Conservation (phyloP, 1,140 invertebrate genomes). For the Drosophila prosaltans region DNA sequence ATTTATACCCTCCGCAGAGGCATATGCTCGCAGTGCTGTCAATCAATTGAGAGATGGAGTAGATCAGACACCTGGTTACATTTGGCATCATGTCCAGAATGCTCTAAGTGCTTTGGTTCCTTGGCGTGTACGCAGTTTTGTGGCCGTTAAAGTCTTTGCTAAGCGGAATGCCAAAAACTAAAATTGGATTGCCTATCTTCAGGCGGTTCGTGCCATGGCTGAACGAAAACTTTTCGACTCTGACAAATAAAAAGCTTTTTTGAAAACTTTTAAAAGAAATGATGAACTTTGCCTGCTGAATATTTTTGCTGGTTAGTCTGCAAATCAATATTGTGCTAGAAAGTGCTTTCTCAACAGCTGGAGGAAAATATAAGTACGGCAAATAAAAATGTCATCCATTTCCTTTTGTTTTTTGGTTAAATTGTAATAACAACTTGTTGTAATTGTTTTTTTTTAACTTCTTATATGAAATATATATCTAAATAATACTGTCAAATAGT, state of each 20-base stretch:
- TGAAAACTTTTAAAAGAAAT: background rate
- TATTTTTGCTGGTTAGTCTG: conserved; percentile 13
- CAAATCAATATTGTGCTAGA: conserved; percentile 24
- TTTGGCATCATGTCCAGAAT: conserved; percentile 89
- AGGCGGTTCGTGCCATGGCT: conserved; percentile 18
- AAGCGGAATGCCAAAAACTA: background rate
- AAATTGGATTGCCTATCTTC: background rate
- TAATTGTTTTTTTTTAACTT: background rate
- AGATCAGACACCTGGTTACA: conserved; percentile 91
- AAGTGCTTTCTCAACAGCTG: conserved; percentile 5
- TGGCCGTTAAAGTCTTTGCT: conserved; percentile 30
- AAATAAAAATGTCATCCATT: background rate
- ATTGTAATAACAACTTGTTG: background rate
- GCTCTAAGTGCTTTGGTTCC: conserved; percentile 28
- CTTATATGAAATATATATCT: no score
- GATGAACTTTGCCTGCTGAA: conserved; percentile 9
- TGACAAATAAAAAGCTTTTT: background rate
- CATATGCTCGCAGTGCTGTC: conserved; percentile 91
- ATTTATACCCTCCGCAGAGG: conserved; percentile 90
- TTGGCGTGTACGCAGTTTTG: conserved; percentile 35
- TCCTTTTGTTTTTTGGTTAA: no score
- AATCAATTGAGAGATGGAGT: conserved; percentile 90
- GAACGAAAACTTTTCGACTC: background rate
- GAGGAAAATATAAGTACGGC: background rate
- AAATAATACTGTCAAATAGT: no score